Evolutionary conservation across 2,888 invertebrate species (phyloP).

Genomic region (Sturmia bella): DNA sequence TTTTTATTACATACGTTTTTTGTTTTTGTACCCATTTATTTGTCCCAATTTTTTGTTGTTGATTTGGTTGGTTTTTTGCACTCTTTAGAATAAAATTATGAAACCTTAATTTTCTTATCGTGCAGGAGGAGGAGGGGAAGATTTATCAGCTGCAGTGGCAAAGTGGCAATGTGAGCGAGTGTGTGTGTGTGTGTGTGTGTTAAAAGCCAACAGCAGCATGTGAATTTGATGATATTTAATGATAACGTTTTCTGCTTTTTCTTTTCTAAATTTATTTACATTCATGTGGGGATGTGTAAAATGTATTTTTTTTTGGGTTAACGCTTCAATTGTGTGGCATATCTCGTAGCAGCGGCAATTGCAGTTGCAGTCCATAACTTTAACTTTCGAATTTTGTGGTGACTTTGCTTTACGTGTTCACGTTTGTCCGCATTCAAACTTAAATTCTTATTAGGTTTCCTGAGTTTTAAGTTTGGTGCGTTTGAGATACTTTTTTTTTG

Average conservation of each 20-base stretch:
- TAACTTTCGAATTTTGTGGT: slow-evolving; percentile 70
- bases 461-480: slow-evolving; percentile 54
- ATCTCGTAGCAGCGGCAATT: slow-evolving; percentile 6
- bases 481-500: slow-evolving; percentile 33
- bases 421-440: neutral
- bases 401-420: slow-evolving; percentile 56
- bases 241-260: slow-evolving; percentile 38
- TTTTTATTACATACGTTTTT: neutral
- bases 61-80: slow-evolving; percentile 44
- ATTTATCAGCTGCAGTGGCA: slow-evolving; percentile 5
- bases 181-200: slow-evolving; percentile 27
- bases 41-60: slow-evolving; percentile 61
- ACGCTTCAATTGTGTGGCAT: slow-evolving; percentile 3
- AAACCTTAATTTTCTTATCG: slow-evolving; percentile 29
- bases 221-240: slow-evolving; percentile 66
- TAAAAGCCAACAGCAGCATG: slow-evolving; percentile 47
- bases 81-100: slow-evolving; percentile 21
- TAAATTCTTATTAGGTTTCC: slow-evolving; percentile 67
- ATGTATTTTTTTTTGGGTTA: slow-evolving; percentile 37
- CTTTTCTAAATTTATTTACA: slow-evolving; percentile 25
- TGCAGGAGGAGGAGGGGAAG: neutral
- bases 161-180: slow-evolving; percentile 8
- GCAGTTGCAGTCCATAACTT: slow-evolving; percentile 23
- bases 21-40: slow-evolving; percentile 39
- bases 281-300: neutral